phyloP scores from a whole-genome alignment of 2,113 vertebrate genomes.

The Opisthocomus hoazin region DNA sequence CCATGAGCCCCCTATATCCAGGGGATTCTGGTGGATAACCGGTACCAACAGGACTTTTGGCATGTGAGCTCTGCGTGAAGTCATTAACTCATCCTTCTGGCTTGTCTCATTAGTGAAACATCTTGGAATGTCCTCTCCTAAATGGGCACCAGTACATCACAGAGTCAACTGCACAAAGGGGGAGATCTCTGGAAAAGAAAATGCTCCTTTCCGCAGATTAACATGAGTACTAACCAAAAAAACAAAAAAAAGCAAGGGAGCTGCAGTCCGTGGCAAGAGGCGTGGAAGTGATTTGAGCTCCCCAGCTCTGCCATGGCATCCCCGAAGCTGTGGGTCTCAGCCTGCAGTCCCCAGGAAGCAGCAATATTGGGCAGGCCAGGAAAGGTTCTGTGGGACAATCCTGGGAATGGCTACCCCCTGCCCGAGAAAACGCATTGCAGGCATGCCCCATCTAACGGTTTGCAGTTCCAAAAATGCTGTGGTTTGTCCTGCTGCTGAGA shows the following conservation, averaged over 20 bases:
- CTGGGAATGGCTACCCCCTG: background rate
- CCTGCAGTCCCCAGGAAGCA: background rate
- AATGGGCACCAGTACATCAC: background rate
- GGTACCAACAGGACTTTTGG: background rate
- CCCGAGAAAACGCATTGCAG: background rate
- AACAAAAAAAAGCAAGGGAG: background rate
- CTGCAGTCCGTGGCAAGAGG: background rate
- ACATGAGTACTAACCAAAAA: background rate
- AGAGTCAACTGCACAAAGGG: background rate
- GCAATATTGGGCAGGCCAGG: background rate
- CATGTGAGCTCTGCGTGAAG: background rate
- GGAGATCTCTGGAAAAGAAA: background rate
- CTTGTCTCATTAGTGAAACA: background rate
- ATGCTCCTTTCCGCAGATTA: background rate
- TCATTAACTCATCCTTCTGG: background rate
- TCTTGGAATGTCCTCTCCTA: background rate
- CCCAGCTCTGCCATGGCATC: background rate
- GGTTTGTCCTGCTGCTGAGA: background rate
- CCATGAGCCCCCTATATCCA: background rate
- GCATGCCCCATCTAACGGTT: background rate
- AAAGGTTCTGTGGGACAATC: background rate
- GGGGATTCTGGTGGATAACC: background rate
- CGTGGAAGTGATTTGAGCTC: background rate
- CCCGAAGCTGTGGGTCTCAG: background rate
- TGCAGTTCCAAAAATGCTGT: background rate